Evolutionary conservation across 1,140 invertebrate species (phyloP).

Genomic region (Neodiprion virginianus): DNA sequence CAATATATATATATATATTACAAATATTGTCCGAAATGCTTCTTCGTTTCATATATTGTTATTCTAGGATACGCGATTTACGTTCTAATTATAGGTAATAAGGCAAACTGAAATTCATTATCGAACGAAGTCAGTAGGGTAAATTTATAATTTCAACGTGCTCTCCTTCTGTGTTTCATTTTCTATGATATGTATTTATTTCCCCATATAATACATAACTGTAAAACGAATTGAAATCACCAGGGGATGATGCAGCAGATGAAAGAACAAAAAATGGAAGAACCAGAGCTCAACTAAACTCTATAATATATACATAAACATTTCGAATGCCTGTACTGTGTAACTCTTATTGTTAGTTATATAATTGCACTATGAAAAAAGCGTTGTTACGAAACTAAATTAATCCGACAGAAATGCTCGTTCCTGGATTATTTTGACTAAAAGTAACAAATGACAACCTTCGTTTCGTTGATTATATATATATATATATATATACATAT

Average conservation of each 20-base stretch:
- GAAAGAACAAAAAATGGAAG: constrained; percentile 33
- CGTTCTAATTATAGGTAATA: constrained; percentile 38
- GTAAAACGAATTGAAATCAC: constrained; percentile 43
- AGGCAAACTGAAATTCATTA: constrained; percentile 33
- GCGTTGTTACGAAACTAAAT: constrained; percentile 5
- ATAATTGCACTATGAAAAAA: neutral
- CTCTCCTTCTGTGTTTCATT: constrained; percentile 49
- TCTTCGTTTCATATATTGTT: constrained; percentile 9
- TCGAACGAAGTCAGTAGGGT: constrained; percentile 33
- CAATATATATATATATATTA: constrained; percentile 8
- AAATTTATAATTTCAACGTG: constrained; percentile 36
- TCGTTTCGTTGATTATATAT: neutral
- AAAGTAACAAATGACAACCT: neutral
- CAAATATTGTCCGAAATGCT: constrained; percentile 13
- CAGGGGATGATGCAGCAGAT: constrained; percentile 43
- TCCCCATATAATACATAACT: constrained; percentile 39
- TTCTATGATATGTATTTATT: constrained; percentile 49
- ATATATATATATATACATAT: neutral
- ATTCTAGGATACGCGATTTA: constrained; percentile 20
- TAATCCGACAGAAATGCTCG: neutral
- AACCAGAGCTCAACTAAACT: constrained; percentile 38
- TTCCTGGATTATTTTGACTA: neutral
- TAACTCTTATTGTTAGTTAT: neutral
- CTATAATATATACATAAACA: constrained; percentile 16
- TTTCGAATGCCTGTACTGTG: neutral